Evolutionary conservation across 2,797 vertebrate genomes (phyloP), one percentile per base, ranked within the genome.

Genomic region (Acanthornis magna): DNA sequence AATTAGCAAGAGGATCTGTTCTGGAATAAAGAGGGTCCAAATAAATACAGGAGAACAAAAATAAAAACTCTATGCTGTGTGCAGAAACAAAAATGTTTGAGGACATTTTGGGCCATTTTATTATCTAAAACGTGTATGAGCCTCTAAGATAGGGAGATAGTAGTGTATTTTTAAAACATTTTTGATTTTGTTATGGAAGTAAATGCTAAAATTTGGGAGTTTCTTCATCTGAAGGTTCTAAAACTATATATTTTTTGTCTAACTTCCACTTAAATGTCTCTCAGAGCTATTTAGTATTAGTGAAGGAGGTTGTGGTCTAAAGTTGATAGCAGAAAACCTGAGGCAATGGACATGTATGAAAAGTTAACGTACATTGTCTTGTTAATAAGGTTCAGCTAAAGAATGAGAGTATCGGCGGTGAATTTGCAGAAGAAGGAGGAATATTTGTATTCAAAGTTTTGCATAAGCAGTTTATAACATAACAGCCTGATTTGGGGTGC

Each of bases 381-480:
- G 9, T 54, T 57, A 67, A 16, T 80, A 25, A 51, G 22, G 3
- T 73, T 71, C 16, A 67, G 7, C 34, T 63, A 16, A 89, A 16
- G 43, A 70, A 63, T 36, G 48, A 25, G 15, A 32, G 1, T 58
- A 11, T 40, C 40, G 8, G 0, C 40, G 8, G 0, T 51, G 22
- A 47, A 73, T 26, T 51, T 16, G 27, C 25, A 25, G 40, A 60
- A 61, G 32, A 17, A 63, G 11, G 19, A 67, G 16, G 16, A 85
- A 40, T 74, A 45, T 29, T 48, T 85, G 8, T 23, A n/a, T 79
- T 82, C 15, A 2, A 7, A n/a, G 30, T 86, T 91, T 60, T 6
- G 2, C 2, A 2, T 60, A 43, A 83, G 4, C 0, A 1, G 2
- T 70, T 87, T 34, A 8, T 30, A 63, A 47, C 5, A 19, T 42